Base-by-base conservation (phyloP, 2,113 vertebrate genomes). In the Hypocryptadius cinnamomeus region DNA sequence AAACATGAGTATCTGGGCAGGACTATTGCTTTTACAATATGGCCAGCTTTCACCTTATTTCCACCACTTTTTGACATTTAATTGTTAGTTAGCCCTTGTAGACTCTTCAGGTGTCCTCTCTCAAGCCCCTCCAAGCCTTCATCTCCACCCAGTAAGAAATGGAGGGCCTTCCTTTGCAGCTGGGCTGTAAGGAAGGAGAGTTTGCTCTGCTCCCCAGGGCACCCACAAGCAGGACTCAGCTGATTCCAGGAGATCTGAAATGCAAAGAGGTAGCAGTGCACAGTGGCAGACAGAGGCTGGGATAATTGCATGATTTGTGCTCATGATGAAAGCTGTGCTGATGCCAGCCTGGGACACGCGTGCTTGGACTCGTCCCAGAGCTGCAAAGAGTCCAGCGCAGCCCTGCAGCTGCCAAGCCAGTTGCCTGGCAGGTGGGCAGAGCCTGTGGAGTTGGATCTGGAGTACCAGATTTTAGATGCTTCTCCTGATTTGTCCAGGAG, bases 301-400 rank as follows among this genome's bases (percentile, higher is more conserved):
- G 76, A 79, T 92, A 95, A 96, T 63, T 84, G 79, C 4, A 8
- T 90, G 89, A 90, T 95, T 92, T 95, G 73, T 81, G 78, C 57
- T 72, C 45, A 15, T n/a, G 42, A 83, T 70, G 89, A 90, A 94
- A 95, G 35, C 64, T 72, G 53, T 66, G 72, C 85, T 22, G 23
- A 53, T 4, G 23, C 87, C 70, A 81, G 82, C 28, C 60, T 69
- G 37, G 48, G 64, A 82, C 13, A 4, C 0, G 2, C 5, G 0
- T 3, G 4, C 53, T 85, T 94, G 89, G 91, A 89, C 22, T 45
- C 13, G 5, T 68, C 87, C 68, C 91, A 94, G 68, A 23, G 51
- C 39, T 87, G 85, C 73, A 79, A 47, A 82, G 63, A 78, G 87
- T 70, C 60, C 72, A 56, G 66, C 20, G 15, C 2, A 1, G n/a